Conservation (phyloP, 2,113 vertebrate genomes). For the Taurulus bubalis region DNA sequence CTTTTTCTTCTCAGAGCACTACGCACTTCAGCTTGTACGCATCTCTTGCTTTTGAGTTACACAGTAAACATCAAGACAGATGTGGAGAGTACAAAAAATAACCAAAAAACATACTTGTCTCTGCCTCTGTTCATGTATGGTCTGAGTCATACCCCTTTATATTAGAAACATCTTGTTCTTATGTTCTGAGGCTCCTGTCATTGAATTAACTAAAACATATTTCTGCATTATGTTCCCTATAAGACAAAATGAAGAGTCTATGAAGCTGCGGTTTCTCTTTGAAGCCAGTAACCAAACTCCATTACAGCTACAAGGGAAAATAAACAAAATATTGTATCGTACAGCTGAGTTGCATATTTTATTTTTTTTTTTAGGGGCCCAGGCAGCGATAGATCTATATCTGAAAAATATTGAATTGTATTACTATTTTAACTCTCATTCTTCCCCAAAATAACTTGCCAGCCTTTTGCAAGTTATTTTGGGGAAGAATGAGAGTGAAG, state of each 20-base stretch:
- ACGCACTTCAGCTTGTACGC: background rate
- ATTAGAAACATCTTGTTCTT: constrained; percentile 8
- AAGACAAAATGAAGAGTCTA: constrained; percentile 6
- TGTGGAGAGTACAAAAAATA: background rate
- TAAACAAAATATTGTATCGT: background rate
- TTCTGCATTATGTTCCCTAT: background rate
- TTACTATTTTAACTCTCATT: too few relatives aligned
- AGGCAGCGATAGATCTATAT: too few relatives aligned
- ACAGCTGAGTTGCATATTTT: too few relatives aligned
- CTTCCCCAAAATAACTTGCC: too few relatives aligned
- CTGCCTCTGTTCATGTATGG: background rate
- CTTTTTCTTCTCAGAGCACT: background rate
- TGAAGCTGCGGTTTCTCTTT: background rate
- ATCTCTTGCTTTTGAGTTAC: constrained; percentile 2
- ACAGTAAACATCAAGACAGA: constrained; percentile 11
- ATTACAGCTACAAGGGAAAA: background rate
- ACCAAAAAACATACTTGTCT: background rate
- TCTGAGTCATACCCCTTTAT: background rate
- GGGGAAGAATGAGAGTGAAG: background rate
- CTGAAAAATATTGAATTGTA: too few relatives aligned
- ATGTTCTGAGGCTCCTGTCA: constrained; percentile 3
- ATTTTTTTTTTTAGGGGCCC: too few relatives aligned
- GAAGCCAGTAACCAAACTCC: background rate
- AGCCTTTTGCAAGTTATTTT: too few relatives aligned
- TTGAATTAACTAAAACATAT: too few relatives aligned